Conservation (phyloP, 2,113 vertebrate genomes). For the Syrrhaptes paradoxus region DNA sequence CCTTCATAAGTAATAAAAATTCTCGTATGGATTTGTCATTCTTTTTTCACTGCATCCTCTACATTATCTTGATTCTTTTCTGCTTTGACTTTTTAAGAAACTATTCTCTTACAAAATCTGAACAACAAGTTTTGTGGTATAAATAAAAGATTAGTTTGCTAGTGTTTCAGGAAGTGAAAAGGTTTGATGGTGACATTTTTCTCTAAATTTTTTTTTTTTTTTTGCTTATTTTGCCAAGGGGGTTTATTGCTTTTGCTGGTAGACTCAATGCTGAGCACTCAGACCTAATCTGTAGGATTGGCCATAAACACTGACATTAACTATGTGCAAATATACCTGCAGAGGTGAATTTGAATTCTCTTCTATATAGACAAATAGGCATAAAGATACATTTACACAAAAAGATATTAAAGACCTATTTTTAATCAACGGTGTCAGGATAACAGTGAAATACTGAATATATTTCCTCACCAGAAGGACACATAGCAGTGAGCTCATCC, state of each 20-base stretch:
- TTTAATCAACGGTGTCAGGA: background rate
- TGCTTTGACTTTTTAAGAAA: background rate
- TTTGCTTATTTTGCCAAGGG: background rate
- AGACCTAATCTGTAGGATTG: background rate
- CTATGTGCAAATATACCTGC: background rate
- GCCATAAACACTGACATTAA: background rate
- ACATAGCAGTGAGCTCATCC: background rate
- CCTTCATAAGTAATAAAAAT: background rate
- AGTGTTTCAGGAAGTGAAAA: background rate
- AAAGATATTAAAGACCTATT: background rate
- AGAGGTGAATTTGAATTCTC: background rate
- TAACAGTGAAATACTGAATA: background rate
- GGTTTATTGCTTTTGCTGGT: background rate
- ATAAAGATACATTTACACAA: background rate
- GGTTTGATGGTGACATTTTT: background rate
- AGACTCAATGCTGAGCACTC: background rate
- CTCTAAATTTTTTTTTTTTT: background rate
- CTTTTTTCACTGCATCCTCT: background rate
- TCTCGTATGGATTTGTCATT: fast-evolving
- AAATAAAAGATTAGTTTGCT: background rate
- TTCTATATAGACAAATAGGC: background rate
- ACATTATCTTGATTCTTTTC: background rate
- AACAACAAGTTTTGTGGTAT: background rate
- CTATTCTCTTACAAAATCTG: background rate
- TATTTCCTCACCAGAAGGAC: background rate